phyloP scores from a whole-genome alignment of 2,113 vertebrate genomes.

The Numenius arquata region DNA sequence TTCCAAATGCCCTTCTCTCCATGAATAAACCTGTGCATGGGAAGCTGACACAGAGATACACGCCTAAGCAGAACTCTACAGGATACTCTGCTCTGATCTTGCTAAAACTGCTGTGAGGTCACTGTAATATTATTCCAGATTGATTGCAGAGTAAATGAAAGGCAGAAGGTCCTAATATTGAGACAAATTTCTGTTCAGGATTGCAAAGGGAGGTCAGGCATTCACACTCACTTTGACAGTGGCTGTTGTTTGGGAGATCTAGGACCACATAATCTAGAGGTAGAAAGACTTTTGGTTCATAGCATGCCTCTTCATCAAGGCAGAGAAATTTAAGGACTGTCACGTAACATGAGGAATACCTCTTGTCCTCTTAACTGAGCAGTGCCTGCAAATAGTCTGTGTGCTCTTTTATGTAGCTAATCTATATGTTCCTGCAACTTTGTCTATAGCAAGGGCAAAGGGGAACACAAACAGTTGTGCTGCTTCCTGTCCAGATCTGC shows the following conservation, averaged over 20 bases:
- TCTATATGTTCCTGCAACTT: not conserved
- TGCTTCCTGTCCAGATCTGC: not conserved
- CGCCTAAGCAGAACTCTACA: not conserved
- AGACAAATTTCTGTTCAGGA: not conserved
- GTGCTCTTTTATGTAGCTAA: not conserved
- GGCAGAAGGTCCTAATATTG: not conserved
- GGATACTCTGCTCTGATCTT: not conserved
- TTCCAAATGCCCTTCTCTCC: not conserved
- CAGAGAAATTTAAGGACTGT: not conserved
- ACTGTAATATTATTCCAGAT: not conserved
- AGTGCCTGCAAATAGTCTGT: not conserved
- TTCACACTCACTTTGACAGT: not conserved
- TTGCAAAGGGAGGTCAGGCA: not conserved
- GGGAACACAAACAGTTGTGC: not conserved
- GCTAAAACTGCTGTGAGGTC: not conserved
- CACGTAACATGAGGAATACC: not conserved
- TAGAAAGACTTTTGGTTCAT: not conserved
- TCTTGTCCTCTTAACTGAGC: not conserved
- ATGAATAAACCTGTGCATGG: not conserved
- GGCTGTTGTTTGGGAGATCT: not conserved
- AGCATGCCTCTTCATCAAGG: not conserved
- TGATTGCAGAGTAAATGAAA: not conserved
- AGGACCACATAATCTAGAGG: not conserved
- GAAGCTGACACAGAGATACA: not conserved
- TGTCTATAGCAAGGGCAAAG: not conserved